Percentiles rank a stretch among this genome's conserved stretches.
phyloP scores from a whole-genome alignment of 2,888 invertebrate species.

The Chorisops tibialis region DNA sequence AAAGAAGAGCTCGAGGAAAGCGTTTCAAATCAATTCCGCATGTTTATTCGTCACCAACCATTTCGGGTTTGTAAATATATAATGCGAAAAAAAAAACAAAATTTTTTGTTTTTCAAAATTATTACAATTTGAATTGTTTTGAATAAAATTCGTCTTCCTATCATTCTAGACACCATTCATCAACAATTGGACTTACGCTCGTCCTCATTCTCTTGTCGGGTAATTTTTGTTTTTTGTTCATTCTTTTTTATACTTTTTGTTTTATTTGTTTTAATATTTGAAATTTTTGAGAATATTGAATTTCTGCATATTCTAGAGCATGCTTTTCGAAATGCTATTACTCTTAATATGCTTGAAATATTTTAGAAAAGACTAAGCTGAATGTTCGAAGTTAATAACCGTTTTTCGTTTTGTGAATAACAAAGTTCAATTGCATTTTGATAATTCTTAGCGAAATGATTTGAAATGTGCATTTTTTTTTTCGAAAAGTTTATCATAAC shows the following conservation, averaged over 20 bases:
- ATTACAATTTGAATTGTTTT: slow-evolving; percentile 31
- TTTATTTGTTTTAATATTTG: slow-evolving; percentile 16
- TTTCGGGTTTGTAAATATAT: slow-evolving; percentile 45
- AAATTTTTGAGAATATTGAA: slow-evolving; percentile 16
- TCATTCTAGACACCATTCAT: slow-evolving; percentile 29
- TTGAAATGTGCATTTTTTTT: too few species aligned
- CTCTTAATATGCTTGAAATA: too few species aligned
- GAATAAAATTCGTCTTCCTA: slow-evolving; percentile 27
- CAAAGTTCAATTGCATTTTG: too few species aligned
- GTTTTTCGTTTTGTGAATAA: too few species aligned
- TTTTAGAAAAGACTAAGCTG: too few species aligned
- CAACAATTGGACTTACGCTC: slow-evolving; percentile 46
- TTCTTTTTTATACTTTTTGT: background rate
- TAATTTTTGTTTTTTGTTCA: slow-evolving; percentile 38
- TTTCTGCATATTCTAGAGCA: too few species aligned
- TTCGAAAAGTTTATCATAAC: too few species aligned
- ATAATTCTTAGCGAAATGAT: too few species aligned
- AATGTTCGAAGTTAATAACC: too few species aligned
- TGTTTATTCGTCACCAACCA: slow-evolving; percentile 47
- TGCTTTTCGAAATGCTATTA: too few species aligned
- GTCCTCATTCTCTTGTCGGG: slow-evolving; percentile 48
- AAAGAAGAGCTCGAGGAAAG: background rate
- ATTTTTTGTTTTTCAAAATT: slow-evolving; percentile 24
- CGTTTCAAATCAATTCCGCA: slow-evolving; percentile 38
- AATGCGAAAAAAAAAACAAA: slow-evolving; percentile 15